Conservation (phyloP, 2,797 vertebrate genomes). For the Astyanax mexicanus region DNA sequence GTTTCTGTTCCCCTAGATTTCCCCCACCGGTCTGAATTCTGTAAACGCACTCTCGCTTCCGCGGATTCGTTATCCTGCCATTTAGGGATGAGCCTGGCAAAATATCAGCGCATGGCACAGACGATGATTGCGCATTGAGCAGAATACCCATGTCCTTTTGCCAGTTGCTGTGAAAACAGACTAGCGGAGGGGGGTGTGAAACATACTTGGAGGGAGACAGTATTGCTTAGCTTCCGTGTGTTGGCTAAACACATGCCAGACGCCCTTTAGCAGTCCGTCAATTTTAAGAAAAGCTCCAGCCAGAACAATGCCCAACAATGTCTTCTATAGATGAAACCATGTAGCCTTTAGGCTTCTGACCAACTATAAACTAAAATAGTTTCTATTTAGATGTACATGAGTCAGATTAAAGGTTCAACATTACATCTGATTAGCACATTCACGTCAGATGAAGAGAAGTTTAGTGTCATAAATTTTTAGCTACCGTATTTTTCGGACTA, state of each 20-base stretch:
- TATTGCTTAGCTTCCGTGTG: background rate
- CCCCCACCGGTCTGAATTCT: constrained; percentile 17
- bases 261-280: constrained; percentile 7
- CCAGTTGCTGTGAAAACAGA: constrained; percentile 36
- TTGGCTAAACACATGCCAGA: background rate
- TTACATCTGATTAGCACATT: background rate
- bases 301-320: background rate
- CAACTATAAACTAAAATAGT: background rate
- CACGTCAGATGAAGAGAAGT: too few species aligned
- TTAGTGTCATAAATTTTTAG: too few species aligned
- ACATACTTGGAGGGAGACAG: constrained; percentile 1
- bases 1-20: constrained; percentile 28
- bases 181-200: constrained; percentile 9
- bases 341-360: background rate
- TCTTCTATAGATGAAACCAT: background rate
- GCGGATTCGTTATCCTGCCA: constrained; percentile 26
- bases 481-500: too few species aligned
- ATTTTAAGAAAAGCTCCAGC: background rate
- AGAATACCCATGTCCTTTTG: constrained; percentile 31
- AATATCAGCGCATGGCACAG: constrained; percentile 34
- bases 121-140: constrained; percentile 13
- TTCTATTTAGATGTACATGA: too few species aligned
- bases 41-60: constrained; percentile 8
- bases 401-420: background rate
- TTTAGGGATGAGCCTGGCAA: constrained; percentile 33